phyloP scores from a whole-genome alignment of 2,113 vertebrate species.

The Tretioscincus oriximinensis region DNA sequence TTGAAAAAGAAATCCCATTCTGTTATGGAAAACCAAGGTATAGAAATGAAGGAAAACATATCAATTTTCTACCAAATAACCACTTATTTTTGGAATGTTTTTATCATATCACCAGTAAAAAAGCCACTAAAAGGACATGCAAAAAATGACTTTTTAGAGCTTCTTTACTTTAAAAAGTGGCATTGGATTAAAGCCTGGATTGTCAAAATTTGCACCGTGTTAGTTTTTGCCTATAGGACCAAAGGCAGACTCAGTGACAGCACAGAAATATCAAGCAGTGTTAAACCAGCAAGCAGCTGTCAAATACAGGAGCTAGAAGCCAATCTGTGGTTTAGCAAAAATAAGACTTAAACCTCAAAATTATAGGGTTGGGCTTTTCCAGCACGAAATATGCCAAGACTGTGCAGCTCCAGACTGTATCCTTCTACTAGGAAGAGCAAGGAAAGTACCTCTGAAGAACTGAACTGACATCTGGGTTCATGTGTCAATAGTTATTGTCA shows the following conservation, averaged over 20 bases:
- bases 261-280: constrained; percentile 65
- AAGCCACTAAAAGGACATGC: constrained; percentile 54
- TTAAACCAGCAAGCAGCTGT: constrained; percentile 67
- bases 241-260: constrained; percentile 64
- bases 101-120: constrained; percentile 72
- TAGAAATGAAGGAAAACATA: background rate
- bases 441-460: too few relatives aligned
- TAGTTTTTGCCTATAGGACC: constrained; percentile 42
- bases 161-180: constrained; percentile 51
- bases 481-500: background rate
- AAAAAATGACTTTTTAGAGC: constrained; percentile 58
- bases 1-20: constrained; percentile 11
- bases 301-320: constrained; percentile 54
- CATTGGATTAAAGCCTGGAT: constrained; percentile 52
- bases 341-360: constrained; percentile 35
- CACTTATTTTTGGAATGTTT: constrained; percentile 47
- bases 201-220: constrained; percentile 43
- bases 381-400: constrained; percentile 15
- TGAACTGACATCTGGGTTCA: background rate
- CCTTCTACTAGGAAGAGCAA: background rate
- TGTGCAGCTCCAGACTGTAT: background rate
- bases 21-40: constrained; percentile 32
- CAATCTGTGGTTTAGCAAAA: constrained; percentile 54
- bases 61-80: constrained; percentile 40
- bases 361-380: background rate